phyloP scores from a whole-genome alignment of 2,113 vertebrate species.

The Pelvicachromis taeniatus region DNA sequence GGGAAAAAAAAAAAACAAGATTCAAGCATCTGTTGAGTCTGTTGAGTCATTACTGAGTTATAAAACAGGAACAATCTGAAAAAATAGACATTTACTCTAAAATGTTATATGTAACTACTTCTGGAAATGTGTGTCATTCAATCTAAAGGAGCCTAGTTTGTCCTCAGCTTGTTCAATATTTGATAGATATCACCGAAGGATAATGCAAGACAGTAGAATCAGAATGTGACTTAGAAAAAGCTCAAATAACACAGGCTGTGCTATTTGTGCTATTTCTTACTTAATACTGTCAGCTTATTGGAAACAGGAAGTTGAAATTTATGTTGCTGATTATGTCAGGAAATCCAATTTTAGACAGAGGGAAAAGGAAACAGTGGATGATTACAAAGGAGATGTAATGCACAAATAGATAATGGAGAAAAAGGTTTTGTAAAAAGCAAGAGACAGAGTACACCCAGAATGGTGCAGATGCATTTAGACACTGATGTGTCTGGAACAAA shows the following conservation, averaged over 20 bases:
- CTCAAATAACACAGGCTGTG: background rate
- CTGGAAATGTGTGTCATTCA: background rate
- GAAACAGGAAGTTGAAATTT: background rate
- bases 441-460: background rate
- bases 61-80: background rate
- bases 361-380: background rate
- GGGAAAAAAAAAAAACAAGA: background rate
- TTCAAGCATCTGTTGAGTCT: too few relatives aligned
- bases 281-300: background rate
- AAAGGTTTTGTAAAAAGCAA: background rate
- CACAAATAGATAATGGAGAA: constrained; percentile 6
- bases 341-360: constrained; percentile 3
- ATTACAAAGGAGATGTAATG: background rate
- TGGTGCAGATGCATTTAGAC: background rate
- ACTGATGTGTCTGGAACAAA: background rate
- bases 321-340: constrained; percentile 13
- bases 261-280: background rate
- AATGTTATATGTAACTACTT: background rate
- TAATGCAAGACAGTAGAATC: background rate
- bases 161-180: background rate
- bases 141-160: background rate
- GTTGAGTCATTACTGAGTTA: background rate
- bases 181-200: background rate
- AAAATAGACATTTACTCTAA: background rate
- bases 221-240: background rate